Conservation (phyloP, 2,888 invertebrate species). For the Emesis furor region DNA sequence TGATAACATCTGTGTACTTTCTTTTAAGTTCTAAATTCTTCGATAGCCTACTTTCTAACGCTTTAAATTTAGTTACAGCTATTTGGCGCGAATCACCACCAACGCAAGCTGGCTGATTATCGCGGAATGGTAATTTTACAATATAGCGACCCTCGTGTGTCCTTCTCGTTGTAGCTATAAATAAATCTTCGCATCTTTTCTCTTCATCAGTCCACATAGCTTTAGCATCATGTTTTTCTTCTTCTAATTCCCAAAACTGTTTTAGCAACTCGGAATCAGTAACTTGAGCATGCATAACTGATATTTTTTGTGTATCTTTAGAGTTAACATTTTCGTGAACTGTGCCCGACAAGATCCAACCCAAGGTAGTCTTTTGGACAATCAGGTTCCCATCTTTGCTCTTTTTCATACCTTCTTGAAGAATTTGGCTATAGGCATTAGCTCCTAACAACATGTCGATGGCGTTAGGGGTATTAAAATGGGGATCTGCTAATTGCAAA, state of each 20-base stretch:
- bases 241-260: too few relatives aligned
- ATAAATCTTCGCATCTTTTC: too few relatives aligned
- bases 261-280: too few relatives aligned
- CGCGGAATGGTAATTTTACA: too few relatives aligned
- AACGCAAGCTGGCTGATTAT: background rate
- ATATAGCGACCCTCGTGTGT: too few relatives aligned
- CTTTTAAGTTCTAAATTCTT: constrained; percentile 48
- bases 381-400: constrained; percentile 40
- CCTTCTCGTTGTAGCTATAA: too few relatives aligned
- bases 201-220: too few relatives aligned
- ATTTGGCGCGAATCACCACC: constrained; percentile 1
- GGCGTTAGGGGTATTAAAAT: background rate
- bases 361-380: constrained; percentile 67
- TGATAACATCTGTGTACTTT: constrained; percentile 63
- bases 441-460: background rate
- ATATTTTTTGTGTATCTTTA: too few relatives aligned
- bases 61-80: background rate
- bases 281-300: too few relatives aligned
- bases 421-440: constrained; percentile 64
- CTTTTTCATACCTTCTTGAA: constrained; percentile 61
- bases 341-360: constrained; percentile 58
- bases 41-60: background rate
- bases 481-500: too few relatives aligned
- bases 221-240: too few relatives aligned
- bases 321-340: too few relatives aligned